Evolutionary conservation across 2,113 vertebrate species (phyloP).

Genomic region (Xenus cinereus): DNA sequence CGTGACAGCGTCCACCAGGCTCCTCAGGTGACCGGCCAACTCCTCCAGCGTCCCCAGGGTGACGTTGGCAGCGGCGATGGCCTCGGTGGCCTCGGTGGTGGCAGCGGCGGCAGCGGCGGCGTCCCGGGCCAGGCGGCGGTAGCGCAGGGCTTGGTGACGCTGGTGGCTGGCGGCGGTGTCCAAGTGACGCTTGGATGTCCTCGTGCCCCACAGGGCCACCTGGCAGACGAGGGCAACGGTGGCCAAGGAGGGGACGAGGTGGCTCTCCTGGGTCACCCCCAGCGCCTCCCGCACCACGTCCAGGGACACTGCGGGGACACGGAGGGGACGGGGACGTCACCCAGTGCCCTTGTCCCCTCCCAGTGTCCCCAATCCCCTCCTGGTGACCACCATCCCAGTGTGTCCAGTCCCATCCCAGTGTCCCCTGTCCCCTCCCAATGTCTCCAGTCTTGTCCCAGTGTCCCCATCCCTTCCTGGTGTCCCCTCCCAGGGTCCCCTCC

Average conservation of each 20-base stretch:
- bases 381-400: not conserved
- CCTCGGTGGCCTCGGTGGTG: not conserved
- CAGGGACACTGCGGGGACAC: not conserved
- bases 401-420: not conserved
- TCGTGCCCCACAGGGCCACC: not conserved
- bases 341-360: no score
- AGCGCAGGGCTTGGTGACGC: not conserved
- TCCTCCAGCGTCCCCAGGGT: not conserved
- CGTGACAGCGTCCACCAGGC: not conserved
- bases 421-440: not conserved
- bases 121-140: not conserved
- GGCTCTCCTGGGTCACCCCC: not conserved
- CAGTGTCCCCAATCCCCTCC: not conserved
- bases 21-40: not conserved
- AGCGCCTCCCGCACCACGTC: not conserved
- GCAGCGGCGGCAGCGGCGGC: accelerated
- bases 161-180: not conserved
- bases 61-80: accelerated
- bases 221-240: not conserved
- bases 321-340: no score
- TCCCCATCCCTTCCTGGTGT: no score
- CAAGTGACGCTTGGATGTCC: not conserved
- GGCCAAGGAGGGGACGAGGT: not conserved
- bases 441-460: no score
- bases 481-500: not conserved